Evolutionary conservation across 2,797 vertebrate genomes (phyloP).

Genomic region (Takifugu ocellatus): DNA sequence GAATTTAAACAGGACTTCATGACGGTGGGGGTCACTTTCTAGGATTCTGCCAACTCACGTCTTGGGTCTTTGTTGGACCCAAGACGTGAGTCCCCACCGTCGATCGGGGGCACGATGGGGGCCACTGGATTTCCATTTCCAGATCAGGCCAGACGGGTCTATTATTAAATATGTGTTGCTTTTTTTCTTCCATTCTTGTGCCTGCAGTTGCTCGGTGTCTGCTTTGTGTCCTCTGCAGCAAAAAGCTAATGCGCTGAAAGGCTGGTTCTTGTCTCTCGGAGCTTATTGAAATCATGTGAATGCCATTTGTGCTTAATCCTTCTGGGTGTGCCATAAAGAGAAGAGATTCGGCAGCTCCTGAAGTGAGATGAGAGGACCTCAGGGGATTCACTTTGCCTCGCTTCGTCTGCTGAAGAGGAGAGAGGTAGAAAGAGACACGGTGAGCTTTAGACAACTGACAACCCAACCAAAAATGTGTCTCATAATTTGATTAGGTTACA

Average conservation of each 20-base stretch:
- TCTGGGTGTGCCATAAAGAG: conserved; percentile 74
- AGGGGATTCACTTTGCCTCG: conserved; percentile 71
- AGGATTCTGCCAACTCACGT: conserved; percentile 54
- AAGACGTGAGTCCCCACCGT: conserved; percentile 33
- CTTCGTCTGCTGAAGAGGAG: conserved; percentile 53
- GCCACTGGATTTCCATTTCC: conserved; percentile 64
- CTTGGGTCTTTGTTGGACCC: conserved; percentile 32
- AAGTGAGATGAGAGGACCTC: conserved; percentile 78
- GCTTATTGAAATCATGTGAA: conserved; percentile 80
- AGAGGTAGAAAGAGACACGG: conserved; percentile 30
- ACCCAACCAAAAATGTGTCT: conserved; percentile 71
- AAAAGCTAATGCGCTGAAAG: conserved; percentile 78
- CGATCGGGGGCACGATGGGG: conserved; percentile 45
- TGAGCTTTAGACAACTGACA: conserved; percentile 72
- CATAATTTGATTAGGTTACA: conserved; percentile 81
- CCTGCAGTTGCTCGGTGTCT: conserved; percentile 57
- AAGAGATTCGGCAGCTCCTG: conserved; percentile 75
- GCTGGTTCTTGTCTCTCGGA: conserved; percentile 71
- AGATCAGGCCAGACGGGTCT: conserved; percentile 54
- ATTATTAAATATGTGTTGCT: conserved; percentile 63
- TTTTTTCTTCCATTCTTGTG: conserved; percentile 29
- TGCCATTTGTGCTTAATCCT: conserved; percentile 80
- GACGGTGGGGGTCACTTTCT: conserved; percentile 41
- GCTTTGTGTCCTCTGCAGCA: conserved; percentile 74
- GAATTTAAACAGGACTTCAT: conserved; percentile 4